These are phyloP conservation scores for Beroe forskalii DNA, from an alignment of 37 sponge, comb jelly and placozoan species.

Conservation along the genomic window DNA sequence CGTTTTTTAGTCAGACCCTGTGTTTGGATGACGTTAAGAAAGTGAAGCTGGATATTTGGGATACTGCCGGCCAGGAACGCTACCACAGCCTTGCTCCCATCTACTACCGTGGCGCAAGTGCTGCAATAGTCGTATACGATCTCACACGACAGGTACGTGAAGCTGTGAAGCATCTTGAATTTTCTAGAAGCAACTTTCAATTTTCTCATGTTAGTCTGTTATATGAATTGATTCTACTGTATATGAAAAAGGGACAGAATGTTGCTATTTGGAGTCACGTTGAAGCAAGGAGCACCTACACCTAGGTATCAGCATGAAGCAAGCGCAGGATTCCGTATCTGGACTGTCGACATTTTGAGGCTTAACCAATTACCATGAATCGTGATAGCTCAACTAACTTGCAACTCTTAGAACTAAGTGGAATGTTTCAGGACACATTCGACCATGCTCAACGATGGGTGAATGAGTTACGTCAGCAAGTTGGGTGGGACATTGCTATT, in stretches of 20 bases:
- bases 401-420: not conserved
- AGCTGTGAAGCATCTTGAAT: not conserved
- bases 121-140: slow-evolving; percentile 33
- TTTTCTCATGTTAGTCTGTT: too few relatives aligned
- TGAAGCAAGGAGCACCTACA: too few relatives aligned
- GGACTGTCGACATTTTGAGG: too few relatives aligned
- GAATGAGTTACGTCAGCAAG: slow-evolving; percentile 14
- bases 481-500: not conserved
- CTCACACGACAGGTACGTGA: slow-evolving; percentile 13
- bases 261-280: too few relatives aligned
- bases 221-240: too few relatives aligned
- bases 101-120: slow-evolving; percentile 54
- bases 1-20: slow-evolving; percentile 32
- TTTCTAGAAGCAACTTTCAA: not conserved
- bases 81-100: slow-evolving; percentile 53
- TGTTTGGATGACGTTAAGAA: slow-evolving; percentile 21
- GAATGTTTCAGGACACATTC: slow-evolving; percentile 12
- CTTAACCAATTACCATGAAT: too few relatives aligned
- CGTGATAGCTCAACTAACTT: too few relatives aligned
- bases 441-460: slow-evolving; percentile 30
- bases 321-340: too few relatives aligned
- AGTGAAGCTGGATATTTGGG: slow-evolving; percentile 37
- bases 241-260: too few relatives aligned
- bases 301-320: too few relatives aligned
- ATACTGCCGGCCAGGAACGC: slow-evolving; percentile 23